Base-by-base conservation (phyloP, 2,797 vertebrate species). In the Cheirogaleus major region DNA sequence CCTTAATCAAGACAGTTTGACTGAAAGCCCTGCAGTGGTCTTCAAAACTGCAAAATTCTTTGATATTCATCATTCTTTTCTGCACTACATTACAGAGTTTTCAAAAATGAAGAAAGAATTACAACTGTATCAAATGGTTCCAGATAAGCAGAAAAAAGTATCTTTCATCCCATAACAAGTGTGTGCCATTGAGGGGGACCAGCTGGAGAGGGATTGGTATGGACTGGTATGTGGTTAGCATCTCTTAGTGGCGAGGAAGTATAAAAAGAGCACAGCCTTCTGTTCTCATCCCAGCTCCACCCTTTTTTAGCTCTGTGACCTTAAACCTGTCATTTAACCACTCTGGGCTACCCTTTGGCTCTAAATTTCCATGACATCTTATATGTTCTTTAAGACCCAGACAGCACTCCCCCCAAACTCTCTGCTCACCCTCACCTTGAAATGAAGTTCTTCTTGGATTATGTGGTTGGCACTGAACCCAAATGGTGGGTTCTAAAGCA, bases 91-190 rank as follows among this genome's bases (percentile, higher is more conserved):
- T 59, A 35, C 35, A 79, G 65, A 78, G 22, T 61, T 87, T 43
- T 59, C 78, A 91, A 88, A 85, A 95, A 82, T 52, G 72, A 90
- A 90, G 87, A 95, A 82, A 93, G 32, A 79, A 52, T 80, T 90
- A 35, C 38, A 73, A 82, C 30, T 87, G 0, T 67, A 90, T 81
- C 45, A 59, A 30, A 81, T 80, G 92, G 67, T 87, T 95, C 52
- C 86, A 89, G 61, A 91, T 86, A 94, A 55, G 35, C 61, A 95
- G 57, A 14, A 18, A 43, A 69, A 91, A 25, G 4, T 70, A 41
- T 61, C 48, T 96, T 81, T 92, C 85, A 83, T 87, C 30, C 8
- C 45, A 35, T 41, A 92, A 55, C 72, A 76, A 93, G 43, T 88
- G 14, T 85, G 63, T 95, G 55, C 63, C 83, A 76, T 63, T 67